Base-by-base conservation (phyloP, 2,888 invertebrate genomes). In the Drosophila infuscata region DNA sequence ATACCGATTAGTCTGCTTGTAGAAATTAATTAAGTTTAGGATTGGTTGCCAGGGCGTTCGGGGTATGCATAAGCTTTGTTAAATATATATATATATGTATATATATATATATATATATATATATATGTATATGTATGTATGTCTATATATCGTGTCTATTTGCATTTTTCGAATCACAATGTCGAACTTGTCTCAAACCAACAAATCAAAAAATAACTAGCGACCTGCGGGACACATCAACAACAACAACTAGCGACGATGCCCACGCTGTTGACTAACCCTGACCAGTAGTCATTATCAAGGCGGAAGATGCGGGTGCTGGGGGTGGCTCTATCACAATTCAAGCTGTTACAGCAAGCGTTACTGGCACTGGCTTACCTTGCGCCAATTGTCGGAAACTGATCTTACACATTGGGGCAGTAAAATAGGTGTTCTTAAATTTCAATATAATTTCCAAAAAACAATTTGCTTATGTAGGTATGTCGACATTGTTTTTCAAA, bases 1-100 rank as follows among this genome's bases (percentile, higher is more conserved):
- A 81, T 60, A 70, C 48, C 59, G 68, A 85, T 83, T 82, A 70
- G 81, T 54, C 68, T 68, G 70, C 64, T 69, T 59, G 57, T 65
- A 56, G 36, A 54, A 65, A 73, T 76, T 52, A 70, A 79, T 65
- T 36, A 29, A 54, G 61, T 60, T 59, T 38, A 48, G 65, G 60
- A n/a, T 52, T 15, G n/a, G 32, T 30, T 25, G 38, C n/a, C 11
- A 20, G n/a, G 29, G 43, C n/a, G 33, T 25, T 32, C 20, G 53
- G 30, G 41, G 53, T 59, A 46, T 30, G 52, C 32, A 36, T 20
- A 38, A 29, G 52, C 43, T 25, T 15, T 20, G 49, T 51, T 11
- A 11, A n/a, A n/a, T 38, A 3, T 1, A 32, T 38, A 36, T 36
- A 6, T 41, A 41, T 41, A 9, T 9, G 11, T n/a, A 9, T 2